Evolutionary conservation across 2,888 invertebrate genomes (phyloP).

Genomic region (Nemotelus nigrinus): DNA sequence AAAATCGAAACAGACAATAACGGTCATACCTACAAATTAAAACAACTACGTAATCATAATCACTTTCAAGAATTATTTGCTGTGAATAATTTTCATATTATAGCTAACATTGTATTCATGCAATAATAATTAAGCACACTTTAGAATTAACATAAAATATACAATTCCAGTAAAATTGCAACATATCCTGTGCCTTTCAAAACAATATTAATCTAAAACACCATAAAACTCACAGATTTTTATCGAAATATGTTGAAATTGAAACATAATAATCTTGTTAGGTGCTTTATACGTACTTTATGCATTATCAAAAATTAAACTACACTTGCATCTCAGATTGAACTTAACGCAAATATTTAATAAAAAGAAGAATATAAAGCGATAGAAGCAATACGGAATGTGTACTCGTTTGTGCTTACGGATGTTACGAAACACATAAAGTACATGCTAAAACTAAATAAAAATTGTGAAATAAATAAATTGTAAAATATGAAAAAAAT

Average conservation of each 20-base stretch:
- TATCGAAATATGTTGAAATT: not conserved
- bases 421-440: slow-evolving; percentile 2
- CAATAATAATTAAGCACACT: not conserved
- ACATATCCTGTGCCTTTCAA: slow-evolving; percentile 32
- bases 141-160: not conserved
- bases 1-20: no score
- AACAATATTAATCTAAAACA: not conserved
- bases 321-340: slow-evolving; percentile 15
- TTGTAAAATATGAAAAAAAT: slow-evolving; percentile 1
- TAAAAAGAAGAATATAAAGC: not conserved
- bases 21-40: no score
- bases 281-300: slow-evolving; percentile 8
- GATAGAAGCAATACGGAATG: not conserved
- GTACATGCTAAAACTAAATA: not conserved
- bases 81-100: not conserved
- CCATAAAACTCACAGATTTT: not conserved
- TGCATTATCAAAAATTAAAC: not conserved
- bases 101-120: not conserved
- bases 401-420: not conserved
- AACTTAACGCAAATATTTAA: not conserved
- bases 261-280: not conserved
- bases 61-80: not conserved
- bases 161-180: slow-evolving; percentile 20
- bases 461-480: not conserved
- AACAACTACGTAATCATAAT: no score